Evolutionary conservation across 2,888 invertebrate genomes (phyloP).

Genomic region (Leptopilina syphax): DNA sequence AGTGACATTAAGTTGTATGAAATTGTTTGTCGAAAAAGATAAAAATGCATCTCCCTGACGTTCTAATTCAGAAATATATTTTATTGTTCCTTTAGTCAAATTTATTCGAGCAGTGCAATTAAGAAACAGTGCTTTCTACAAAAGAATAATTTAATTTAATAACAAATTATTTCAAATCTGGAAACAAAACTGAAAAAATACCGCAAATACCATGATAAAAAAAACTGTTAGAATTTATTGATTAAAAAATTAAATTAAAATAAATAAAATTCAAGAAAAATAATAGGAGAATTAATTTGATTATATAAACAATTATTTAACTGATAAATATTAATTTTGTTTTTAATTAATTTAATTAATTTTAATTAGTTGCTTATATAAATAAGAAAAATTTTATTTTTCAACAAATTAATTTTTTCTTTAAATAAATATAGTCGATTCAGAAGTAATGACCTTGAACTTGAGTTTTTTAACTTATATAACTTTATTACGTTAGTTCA

Average conservation of each 20-base stretch:
- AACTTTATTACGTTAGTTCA: slow-evolving; percentile 44
- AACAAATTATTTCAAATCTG: not conserved
- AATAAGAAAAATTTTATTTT: no score
- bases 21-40: not conserved
- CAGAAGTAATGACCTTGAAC: not conserved
- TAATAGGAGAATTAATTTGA: no score
- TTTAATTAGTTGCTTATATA: no score
- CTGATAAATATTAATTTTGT: no score
- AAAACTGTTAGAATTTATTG: no score
- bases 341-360: no score
- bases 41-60: slow-evolving; percentile 26
- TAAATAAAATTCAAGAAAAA: no score
- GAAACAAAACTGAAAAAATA: no score
- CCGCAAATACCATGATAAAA: no score
- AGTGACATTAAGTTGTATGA: slow-evolving; percentile 10
- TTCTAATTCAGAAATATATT: slow-evolving; percentile 8
- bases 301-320: no score
- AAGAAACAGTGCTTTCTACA: not conserved
- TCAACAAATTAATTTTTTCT: no score
- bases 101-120: slow-evolving; percentile 22
- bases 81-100: slow-evolving; percentile 12
- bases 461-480: not conserved
- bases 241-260: no score
- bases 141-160: not conserved
- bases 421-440: not conserved